These are phyloP conservation scores for Pseudopodoces humilis DNA, from an alignment of 2,113 vertebrate species.

Conservation along the genomic window DNA sequence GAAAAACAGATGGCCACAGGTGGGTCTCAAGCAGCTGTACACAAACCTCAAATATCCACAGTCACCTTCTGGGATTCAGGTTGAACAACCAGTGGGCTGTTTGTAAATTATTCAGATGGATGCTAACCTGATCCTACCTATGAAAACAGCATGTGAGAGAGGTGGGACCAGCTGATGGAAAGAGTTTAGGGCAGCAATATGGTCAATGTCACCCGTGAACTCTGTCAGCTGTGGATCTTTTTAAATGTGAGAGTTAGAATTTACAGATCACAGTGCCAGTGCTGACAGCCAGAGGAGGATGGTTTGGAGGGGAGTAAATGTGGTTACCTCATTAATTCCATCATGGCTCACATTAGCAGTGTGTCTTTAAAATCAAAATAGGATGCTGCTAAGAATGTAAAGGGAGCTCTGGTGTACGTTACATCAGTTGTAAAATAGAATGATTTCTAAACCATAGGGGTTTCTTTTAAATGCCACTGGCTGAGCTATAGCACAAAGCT, in stretches of 20 bases:
- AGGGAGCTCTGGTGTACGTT: not conserved
- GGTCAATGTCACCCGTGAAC: not conserved
- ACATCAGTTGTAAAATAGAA: not conserved
- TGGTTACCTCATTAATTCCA: not conserved
- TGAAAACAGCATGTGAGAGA: not conserved
- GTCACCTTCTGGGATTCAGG: not conserved
- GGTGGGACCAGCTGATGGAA: not conserved
- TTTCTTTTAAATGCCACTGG: not conserved
- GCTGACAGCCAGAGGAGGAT: not conserved
- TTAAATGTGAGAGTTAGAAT: not conserved
- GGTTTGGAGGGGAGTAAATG: not conserved
- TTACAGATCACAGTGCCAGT: accelerated
- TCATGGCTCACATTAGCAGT: not conserved
- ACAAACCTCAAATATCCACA: not conserved
- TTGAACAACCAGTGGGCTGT: not conserved
- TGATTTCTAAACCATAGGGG: not conserved
- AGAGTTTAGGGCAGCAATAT: not conserved
- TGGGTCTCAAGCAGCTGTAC: not conserved
- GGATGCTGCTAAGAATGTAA: not conserved
- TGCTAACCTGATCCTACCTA: not conserved
- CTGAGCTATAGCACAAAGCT: not conserved
- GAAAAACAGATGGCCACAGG: not conserved
- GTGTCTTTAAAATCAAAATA: not conserved
- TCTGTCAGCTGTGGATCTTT: not conserved
- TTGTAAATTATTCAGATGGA: not conserved